Base-by-base conservation (phyloP, 2,888 invertebrate species). In the Melipona beecheii region DNA sequence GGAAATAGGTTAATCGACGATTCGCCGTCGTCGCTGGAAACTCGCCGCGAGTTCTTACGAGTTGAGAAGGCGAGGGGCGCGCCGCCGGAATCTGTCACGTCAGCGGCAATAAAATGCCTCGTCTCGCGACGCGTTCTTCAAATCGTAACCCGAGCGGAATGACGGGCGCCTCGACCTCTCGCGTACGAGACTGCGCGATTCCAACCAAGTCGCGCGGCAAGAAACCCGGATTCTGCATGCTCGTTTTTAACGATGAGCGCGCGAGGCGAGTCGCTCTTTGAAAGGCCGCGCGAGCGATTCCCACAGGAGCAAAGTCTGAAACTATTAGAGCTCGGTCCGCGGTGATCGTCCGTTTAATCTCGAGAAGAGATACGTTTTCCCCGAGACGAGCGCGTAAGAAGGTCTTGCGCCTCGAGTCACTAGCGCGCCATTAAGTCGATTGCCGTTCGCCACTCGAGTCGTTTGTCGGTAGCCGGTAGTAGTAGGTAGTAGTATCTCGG, bases 61-160 rank as follows among this genome's bases (percentile, higher is more conserved):
- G 60, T 62, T 27, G 27, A 36, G 9, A 75, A 66, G 21, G 65
- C 75, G 66, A 36, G 36, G 9, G 36, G 75, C 82, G 75, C 56
- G 71, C 71, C n/a, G 6, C n/a, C 36, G 43, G 75, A 75, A 71
- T 83, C 75, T 82, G 75, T 82, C 83, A 82, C 83, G 83, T 82
- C 43, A 43, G 21, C 43, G 21, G n/a, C 71, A 19, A 82, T 83
- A 82, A 82, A 83, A 65, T 62, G 75, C 62, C 66, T 54, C 65
- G 81, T 43, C 31, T 58, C 4, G 36, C 66, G 15, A 36, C 36
- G 50, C 75, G 66, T 75, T 83, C 62, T 56, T 50, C 66, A 68
- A 83, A 62, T 82, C 71, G 76, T 75, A 76, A 82, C 72, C 43
- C 27, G 1, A 4, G 71, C 50, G 27, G 19, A 43, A 43, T 9